Evolutionary conservation across 2,113 vertebrate genomes (phyloP), one percentile per base, ranked within the genome.

Genomic region (Terrapene triunguis): DNA sequence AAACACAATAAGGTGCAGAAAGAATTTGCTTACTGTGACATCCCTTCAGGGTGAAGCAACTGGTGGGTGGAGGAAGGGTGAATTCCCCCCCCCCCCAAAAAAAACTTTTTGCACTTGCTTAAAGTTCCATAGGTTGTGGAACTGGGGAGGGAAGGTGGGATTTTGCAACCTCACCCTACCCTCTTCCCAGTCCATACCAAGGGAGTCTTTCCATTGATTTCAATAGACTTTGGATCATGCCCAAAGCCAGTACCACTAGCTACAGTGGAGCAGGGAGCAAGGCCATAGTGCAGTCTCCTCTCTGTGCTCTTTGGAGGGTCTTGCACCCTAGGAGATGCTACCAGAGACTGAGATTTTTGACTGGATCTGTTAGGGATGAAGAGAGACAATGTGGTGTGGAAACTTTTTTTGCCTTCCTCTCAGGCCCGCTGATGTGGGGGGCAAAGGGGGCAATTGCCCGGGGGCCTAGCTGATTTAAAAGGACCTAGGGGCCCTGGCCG

Each of bases 191-290:
- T 38, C n/a, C 27, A 44, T n/a, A 5, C 7, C 57, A 81, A 25
- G 72, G 72, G 4, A 4, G 2, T 80, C 24, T 85, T 94, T 55
- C 5, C 32, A 1, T 9, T 14, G 5, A 48, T 84, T 89, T 62
- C 53, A 53, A 32, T 11, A 80, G 11, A 50, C 1, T 86, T 22
- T 86, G 32, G 4, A 42, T 91, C 27, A 38, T 24, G 35, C 62
- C 21, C 1, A 0, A 1, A 85, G 87, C 22, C 53, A 57, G 9
- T n/a, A 80, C 19, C 7, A 59, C n/a, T 48, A n/a, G 42, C n/a
- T 22, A 48, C 3, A 1, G 0, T 32, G 62, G 76, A 72, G 27
- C 9, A 32, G n/a, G 4, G n/a, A 74, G 10, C 38, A 44, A 38
- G 24, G 84, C 10, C 9, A 86, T 84, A 84, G 13, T 59, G 92